Base-by-base conservation (phyloP, 92 coral and sea anemone genomes). In the Virgularia gustaviana region DNA sequence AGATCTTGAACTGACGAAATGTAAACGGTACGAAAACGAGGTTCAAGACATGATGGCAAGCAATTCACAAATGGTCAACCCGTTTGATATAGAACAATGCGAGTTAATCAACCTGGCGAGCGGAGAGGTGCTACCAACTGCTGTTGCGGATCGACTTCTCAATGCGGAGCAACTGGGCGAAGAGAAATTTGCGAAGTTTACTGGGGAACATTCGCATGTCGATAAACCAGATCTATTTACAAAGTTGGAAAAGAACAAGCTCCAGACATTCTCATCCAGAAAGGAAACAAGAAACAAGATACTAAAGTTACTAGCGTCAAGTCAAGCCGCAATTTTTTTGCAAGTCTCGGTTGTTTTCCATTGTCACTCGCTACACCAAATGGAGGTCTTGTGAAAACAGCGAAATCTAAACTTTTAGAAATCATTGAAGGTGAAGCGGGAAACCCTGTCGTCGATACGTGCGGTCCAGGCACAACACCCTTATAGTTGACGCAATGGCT, bases 401-500 rank as follows among this genome's bases (percentile, higher is more conserved):
- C 51, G 2, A 43, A 43, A 20, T 43, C 51, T 43, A 13, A 20
- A 20, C 16, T 19, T 15, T 19, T 51, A n/a, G 23, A n/a, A 27
- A 27, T 19, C n/a, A n/a, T n/a, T n/a, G n/a, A n/a, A n/a, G n/a
- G n/a, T n/a, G n/a, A n/a, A n/a, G n/a, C n/a, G n/a, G 57, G 57
- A 51, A 51, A 51, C 22, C 8, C 16, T 51, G 19, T 15, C 16
- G 57, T 51, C 57, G 57, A 51, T 6, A 51, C 23, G 23, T 27
- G 19, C 19, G 57, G 23, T 15, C 22, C 23, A 15, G 57, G 22
- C 16, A 51, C 57, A 51, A 51, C 23, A 27, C 57, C 16, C 57
- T 51, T 51, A 51, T 51, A 51, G 57, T 51, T 51, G 57, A 51
- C 23, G 57, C 57, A 6, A 51, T 51, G 57, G 10, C 57, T 7